Percentiles rank a stretch among this genome's conserved stretches.
Evolutionary conservation across 2,888 invertebrate genomes (phyloP).

Genomic region (Sthenelais limicola): DNA sequence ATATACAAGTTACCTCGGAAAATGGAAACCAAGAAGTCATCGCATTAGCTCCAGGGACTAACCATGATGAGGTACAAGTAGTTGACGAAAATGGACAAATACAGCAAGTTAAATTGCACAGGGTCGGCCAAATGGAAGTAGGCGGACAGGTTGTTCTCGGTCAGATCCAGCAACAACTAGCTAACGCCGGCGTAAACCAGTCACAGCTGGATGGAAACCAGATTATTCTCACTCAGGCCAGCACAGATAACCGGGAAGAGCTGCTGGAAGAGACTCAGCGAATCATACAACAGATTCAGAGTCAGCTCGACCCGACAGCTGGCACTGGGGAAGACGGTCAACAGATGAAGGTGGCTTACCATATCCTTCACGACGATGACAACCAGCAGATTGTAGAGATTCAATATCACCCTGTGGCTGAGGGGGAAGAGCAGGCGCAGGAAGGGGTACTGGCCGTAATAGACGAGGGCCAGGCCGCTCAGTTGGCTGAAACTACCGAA

Average conservation of each 20-base stretch:
- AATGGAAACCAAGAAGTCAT: conserved; percentile 1
- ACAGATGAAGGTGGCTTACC: conserved; percentile 43
- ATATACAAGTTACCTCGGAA: not conserved
- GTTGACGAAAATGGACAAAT: conserved; percentile 21
- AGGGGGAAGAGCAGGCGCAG: not conserved
- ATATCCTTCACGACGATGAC: conserved; percentile 47
- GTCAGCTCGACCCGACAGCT: conserved; percentile 34
- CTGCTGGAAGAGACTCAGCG: conserved; percentile 36
- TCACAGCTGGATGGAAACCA: conserved; percentile 1
- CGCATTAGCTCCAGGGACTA: conserved; percentile 7
- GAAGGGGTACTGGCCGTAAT: not conserved
- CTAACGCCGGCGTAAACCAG: not conserved
- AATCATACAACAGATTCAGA: conserved; percentile 40
- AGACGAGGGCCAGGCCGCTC: not conserved
- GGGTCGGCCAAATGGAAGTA: not conserved
- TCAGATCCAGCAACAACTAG: conserved; percentile 21
- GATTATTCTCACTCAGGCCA: conserved; percentile 1
- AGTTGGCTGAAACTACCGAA: too few relatives aligned
- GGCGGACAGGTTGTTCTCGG: not conserved
- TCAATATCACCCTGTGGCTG: conserved; percentile 37
- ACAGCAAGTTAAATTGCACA: not conserved
- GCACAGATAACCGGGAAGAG: conserved; percentile 1
- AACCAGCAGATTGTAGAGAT: conserved; percentile 47
- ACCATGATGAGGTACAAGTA: conserved; percentile 9
- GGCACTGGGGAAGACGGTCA: not conserved